A percentile compares a stretch with the other conserved stretches of the same genome.
Conservation (phyloP, 2,888 invertebrate genomes). For the Axea sp. region DNA sequence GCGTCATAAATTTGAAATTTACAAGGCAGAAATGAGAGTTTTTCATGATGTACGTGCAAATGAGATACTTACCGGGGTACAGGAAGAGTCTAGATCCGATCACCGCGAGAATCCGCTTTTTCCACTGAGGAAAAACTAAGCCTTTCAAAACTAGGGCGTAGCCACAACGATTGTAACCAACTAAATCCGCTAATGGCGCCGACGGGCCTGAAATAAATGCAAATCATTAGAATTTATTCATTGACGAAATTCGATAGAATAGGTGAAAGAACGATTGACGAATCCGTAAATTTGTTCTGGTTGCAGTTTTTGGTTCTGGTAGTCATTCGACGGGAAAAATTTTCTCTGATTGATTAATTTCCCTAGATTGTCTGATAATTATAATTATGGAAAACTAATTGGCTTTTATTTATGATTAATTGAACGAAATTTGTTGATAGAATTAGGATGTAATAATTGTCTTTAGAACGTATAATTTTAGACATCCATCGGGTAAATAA, state of each 20-base stretch:
- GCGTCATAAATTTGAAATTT: constrained; percentile 35
- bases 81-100: constrained; percentile 83
- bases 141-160: constrained; percentile 83
- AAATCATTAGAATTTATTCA: neutral
- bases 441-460: no score
- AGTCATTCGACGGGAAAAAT: no score
- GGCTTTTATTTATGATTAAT: no score
- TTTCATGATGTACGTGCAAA: constrained; percentile 26
- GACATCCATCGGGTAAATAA: no score
- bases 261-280: no score
- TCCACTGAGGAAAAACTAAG: constrained; percentile 86
- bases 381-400: no score
- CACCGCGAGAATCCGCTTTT: constrained; percentile 82
- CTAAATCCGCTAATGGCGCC: constrained; percentile 81
- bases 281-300: no score
- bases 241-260: neutral
- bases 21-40: constrained; percentile 11
- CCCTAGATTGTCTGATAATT: no score
- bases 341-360: no score
- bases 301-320: no score
- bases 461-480: no score
- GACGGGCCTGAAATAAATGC: constrained; percentile 80
- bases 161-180: constrained; percentile 79
- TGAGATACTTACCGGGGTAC: constrained; percentile 80
- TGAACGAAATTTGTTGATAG: no score